Conservation (phyloP, 2,888 invertebrate species). For the Tuta absoluta region DNA sequence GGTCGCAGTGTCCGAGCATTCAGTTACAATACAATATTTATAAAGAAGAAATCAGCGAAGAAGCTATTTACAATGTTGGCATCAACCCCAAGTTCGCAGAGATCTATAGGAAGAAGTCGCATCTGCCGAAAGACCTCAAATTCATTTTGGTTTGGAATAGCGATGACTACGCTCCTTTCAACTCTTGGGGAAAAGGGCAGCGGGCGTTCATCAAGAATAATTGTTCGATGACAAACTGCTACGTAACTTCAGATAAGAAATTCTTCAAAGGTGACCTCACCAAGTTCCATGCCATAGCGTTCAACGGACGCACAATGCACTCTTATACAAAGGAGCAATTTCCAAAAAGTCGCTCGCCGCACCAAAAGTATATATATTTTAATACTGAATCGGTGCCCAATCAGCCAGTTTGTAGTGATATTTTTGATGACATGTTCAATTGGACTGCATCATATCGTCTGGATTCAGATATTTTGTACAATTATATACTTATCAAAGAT, state of each 20-base stretch:
- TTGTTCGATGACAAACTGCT: constrained; percentile 63
- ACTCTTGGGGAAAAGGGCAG: constrained; percentile 56
- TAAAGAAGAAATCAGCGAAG: constrained; percentile 35
- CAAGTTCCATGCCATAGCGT: constrained; percentile 63
- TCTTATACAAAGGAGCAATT: constrained; percentile 34
- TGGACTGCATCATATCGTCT: constrained; percentile 71
- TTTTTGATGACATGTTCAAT: constrained; percentile 68
- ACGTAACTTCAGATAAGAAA: constrained; percentile 53
- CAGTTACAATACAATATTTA: neutral
- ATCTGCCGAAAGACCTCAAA: constrained; percentile 51
- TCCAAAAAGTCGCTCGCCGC: constrained; percentile 50
- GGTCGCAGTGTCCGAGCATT: neutral
- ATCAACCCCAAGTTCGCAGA: constrained; percentile 50
- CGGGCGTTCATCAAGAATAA: constrained; percentile 60
- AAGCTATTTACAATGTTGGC: constrained; percentile 58
- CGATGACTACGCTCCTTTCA: constrained; percentile 55
- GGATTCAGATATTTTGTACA: constrained; percentile 64
- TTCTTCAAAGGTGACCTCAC: constrained; percentile 53
- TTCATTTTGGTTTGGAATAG: constrained; percentile 66
- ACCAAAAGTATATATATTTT: constrained; percentile 68
- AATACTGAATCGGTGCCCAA: constrained; percentile 70
- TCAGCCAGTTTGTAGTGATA: constrained; percentile 55
- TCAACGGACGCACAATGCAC: constrained; percentile 55
- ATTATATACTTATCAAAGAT: constrained; percentile 60
- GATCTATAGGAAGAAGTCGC: constrained; percentile 55